Percentiles rank a stretch among this genome's conserved stretches.
phyloP scores from a whole-genome alignment of 2,113 vertebrate genomes.

The Pitta sordida region DNA sequence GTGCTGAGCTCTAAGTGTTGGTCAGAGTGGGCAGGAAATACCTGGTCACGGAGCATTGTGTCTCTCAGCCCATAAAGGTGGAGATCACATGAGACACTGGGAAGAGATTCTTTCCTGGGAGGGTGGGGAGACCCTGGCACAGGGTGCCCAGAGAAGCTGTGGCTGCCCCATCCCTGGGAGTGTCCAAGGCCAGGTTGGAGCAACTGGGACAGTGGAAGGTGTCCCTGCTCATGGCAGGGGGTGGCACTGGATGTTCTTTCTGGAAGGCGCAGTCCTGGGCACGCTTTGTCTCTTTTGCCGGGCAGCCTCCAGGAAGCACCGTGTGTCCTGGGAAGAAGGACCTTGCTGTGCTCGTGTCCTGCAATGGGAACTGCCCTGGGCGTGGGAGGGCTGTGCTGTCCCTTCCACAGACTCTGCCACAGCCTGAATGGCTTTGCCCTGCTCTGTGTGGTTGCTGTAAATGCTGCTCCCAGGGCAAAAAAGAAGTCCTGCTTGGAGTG shows the following conservation, averaged over 20 bases:
- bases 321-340: too few relatives aligned
- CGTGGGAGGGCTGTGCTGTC: neutral
- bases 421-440: neutral
- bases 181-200: neutral
- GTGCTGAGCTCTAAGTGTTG: too few relatives aligned
- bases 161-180: neutral
- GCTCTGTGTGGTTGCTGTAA: fast-evolving
- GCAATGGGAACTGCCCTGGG: neutral
- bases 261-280: too few relatives aligned
- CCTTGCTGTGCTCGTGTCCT: neutral
- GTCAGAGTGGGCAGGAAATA: fast-evolving
- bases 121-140: neutral
- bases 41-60: fast-evolving
- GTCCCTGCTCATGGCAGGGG: neutral
- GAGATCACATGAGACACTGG: neutral
- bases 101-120: neutral
- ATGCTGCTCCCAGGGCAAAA: neutral
- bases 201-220: fast-evolving
- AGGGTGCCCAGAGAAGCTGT: neutral
- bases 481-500: neutral
- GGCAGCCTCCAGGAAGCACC: neutral
- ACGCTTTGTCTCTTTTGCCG: fast-evolving
- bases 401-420: neutral
- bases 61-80: fast-evolving
- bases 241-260: neutral